Percentiles rank a stretch among this genome's conserved stretches.
Evolutionary conservation across 53 echinoderm and acorn worm species (phyloP).

Genomic region (Glandiceps talaboti): DNA sequence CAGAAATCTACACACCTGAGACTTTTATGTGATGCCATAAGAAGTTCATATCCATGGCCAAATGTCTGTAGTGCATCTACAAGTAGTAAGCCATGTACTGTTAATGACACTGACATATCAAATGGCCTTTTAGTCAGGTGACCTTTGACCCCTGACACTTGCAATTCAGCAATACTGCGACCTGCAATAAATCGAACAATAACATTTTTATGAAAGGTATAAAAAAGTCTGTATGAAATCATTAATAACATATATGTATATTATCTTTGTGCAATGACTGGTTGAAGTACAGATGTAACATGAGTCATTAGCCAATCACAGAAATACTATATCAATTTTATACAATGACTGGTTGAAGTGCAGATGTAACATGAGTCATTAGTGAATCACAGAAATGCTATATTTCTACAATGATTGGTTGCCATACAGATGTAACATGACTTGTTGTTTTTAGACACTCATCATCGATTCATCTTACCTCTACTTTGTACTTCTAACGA

Average conservation of each 20-base stretch:
- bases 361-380: not conserved
- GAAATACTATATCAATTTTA: not conserved
- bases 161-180: slow-evolving; percentile 82
- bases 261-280: no score
- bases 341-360: not conserved
- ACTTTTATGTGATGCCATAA: slow-evolving; percentile 83
- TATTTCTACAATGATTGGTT: no score
- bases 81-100: slow-evolving; percentile 75
- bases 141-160: slow-evolving; percentile 55
- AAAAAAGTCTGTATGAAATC: not conserved
- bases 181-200: slow-evolving; percentile 24
- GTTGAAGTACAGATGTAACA: no score
- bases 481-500: slow-evolving; percentile 85
- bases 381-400: not conserved
- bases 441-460: no score
- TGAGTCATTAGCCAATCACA: no score
- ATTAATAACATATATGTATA: no score
- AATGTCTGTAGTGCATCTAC: slow-evolving; percentile 95
- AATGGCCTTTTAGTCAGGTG: slow-evolving; percentile 76
- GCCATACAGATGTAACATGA: no score
- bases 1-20: slow-evolving; percentile 48
- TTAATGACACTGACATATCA: slow-evolving; percentile 65
- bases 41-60: slow-evolving; percentile 88
- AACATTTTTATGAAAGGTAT: not conserved
- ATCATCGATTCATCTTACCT: no score